Conservation (phyloP, 2,888 invertebrate species). For the Sisyra terminalis region DNA sequence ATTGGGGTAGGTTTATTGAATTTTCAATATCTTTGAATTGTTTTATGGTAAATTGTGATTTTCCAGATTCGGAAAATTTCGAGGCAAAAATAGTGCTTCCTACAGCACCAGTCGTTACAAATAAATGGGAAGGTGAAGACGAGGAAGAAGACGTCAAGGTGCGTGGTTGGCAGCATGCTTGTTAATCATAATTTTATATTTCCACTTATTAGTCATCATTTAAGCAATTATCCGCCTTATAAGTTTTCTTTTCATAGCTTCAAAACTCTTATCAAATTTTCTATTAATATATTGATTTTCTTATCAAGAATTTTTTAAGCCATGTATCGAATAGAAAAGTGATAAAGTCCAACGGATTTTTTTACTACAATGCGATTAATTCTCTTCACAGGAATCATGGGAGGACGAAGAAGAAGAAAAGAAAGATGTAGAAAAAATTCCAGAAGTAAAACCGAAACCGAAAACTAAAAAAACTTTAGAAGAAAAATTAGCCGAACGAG, state of each 20-base stretch:
- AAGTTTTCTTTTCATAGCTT: too few relatives aligned
- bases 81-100: constrained; percentile 46
- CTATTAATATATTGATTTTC: too few relatives aligned
- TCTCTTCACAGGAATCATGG: constrained; percentile 67
- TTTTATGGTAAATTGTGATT: constrained; percentile 8
- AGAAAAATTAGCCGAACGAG: constrained; percentile 78
- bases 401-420: constrained; percentile 78
- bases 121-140: constrained; percentile 82
- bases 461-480: constrained; percentile 59
- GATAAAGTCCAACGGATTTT: background rate
- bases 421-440: constrained; percentile 48
- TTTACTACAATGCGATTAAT: too few relatives aligned
- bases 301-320: too few relatives aligned
- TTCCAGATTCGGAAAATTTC: constrained; percentile 54
- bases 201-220: constrained; percentile 12
- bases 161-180: constrained; percentile 14
- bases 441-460: constrained; percentile 36
- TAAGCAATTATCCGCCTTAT: constrained; percentile 6
- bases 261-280: too few relatives aligned
- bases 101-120: constrained; percentile 30
- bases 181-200: constrained; percentile 7
- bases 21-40: constrained; percentile 3
- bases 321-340: background rate
- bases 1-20: constrained; percentile 42
- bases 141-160: constrained; percentile 79